Percentiles rank a stretch among this genome's conserved stretches.
phyloP scores from a whole-genome alignment of 2,797 vertebrate species.

The Pangasius krempfi region DNA sequence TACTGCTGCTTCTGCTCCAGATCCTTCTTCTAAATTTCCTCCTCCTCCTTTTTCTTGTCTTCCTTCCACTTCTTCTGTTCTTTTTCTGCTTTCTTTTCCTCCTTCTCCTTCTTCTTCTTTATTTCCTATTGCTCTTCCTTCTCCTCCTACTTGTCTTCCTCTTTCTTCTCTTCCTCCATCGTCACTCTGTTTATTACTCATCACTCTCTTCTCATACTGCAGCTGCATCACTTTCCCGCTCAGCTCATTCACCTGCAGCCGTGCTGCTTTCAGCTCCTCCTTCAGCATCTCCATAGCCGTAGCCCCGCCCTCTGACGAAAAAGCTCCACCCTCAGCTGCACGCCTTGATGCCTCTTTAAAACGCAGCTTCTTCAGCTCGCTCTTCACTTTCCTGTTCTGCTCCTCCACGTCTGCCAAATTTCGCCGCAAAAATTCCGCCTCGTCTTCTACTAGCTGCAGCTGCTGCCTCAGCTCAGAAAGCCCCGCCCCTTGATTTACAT shows the following conservation, averaged over 20 bases:
- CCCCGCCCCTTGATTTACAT: conserved; percentile 86
- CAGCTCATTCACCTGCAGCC: conserved; percentile 94
- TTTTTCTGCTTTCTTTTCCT: not conserved
- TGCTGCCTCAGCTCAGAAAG: conserved; percentile 92
- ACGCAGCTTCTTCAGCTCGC: conserved; percentile 90
- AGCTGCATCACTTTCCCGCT: conserved; percentile 98
- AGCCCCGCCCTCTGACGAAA: conserved; percentile 76
- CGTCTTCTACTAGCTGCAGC: conserved; percentile 94
- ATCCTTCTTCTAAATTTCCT: not conserved
- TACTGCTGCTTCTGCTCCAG: not conserved
- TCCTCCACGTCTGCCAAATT: conserved; percentile 92
- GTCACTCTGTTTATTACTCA: conserved; percentile 94
- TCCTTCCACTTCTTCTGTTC: not conserved
- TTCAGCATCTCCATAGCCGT: conserved; percentile 82
- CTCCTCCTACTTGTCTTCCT: conserved; percentile 41
- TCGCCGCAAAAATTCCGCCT: conserved; percentile 90
- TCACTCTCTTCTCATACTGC: conserved; percentile 94
- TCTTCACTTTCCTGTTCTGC: conserved; percentile 88
- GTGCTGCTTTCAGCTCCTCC: conserved; percentile 92
- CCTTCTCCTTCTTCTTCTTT: too few relatives aligned
- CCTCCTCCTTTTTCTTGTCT: conserved; percentile 75
- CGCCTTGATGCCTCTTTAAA: conserved; percentile 85
- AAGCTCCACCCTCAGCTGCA: conserved; percentile 73
- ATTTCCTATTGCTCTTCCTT: conserved; percentile 77
- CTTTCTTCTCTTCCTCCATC: conserved; percentile 66